A percentile compares a stretch with the other conserved stretches of the same genome.
These are phyloP conservation scores for Apus apus DNA, from an alignment of 2,113 vertebrate species.

Conservation along the genomic window DNA sequence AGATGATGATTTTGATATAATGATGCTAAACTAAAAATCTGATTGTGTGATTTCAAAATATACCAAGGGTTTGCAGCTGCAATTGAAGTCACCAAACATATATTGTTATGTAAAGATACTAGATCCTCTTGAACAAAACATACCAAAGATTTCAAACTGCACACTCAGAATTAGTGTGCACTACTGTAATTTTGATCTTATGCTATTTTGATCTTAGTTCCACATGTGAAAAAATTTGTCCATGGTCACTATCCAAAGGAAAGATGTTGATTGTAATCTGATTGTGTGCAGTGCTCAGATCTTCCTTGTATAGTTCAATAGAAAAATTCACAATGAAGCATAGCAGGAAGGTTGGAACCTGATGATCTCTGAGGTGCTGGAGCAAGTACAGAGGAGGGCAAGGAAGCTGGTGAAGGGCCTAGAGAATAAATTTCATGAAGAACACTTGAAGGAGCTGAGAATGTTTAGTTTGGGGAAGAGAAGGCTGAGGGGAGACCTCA, in stretches of 20 bases:
- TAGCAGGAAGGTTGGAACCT: no score
- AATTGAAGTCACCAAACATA: background rate
- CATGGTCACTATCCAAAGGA: background rate
- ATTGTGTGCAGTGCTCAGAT: background rate
- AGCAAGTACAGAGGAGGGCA: no score
- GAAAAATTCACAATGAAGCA: background rate
- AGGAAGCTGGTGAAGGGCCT: no score
- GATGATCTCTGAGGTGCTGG: no score
- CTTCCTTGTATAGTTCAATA: background rate
- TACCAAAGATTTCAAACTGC: background rate
- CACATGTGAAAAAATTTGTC: background rate
- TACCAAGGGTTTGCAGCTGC: background rate
- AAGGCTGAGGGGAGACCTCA: no score
- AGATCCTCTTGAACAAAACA: background rate
- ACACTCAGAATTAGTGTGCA: background rate
- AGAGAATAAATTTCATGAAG: no score
- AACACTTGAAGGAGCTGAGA: no score
- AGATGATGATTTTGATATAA: background rate
- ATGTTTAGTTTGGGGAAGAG: no score
- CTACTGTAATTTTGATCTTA: background rate
- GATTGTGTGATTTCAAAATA: background rate
- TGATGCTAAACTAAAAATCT: background rate
- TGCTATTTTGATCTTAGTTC: background rate
- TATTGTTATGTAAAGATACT: background rate
- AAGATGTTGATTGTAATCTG: background rate